phyloP scores from a whole-genome alignment of 2,888 invertebrate species.

The Clanis bilineata region DNA sequence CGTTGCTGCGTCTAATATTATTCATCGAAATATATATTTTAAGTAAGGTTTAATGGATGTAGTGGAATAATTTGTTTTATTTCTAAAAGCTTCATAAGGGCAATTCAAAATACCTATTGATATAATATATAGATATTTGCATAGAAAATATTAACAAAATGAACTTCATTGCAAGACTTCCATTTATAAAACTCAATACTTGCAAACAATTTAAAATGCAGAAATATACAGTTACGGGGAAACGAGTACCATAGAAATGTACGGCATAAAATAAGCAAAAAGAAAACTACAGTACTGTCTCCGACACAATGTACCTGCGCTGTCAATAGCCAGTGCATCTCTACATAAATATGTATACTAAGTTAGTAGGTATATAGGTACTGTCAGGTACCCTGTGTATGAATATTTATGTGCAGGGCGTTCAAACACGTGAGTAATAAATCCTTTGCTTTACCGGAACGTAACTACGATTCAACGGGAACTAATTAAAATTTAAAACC shows the following conservation, averaged over 20 bases:
- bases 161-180: not conserved
- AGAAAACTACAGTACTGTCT: slow-evolving; percentile 1
- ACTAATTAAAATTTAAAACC: slow-evolving; percentile 1
- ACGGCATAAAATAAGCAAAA: slow-evolving; percentile 5
- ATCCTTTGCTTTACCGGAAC: not conserved
- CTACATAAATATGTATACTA: not conserved
- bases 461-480: not conserved
- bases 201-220: not conserved
- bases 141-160: not conserved
- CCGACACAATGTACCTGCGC: not conserved
- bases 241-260: not conserved
- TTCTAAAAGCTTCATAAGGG: no score
- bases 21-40: no score
- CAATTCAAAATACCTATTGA: no score
- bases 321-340: slow-evolving; percentile 13
- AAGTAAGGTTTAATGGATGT: no score
- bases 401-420: not conserved
- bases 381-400: not conserved
- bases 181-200: not conserved
- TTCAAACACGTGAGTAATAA: not conserved
- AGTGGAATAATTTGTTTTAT: no score
- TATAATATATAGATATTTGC: no score
- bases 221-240: not conserved
- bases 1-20: no score
- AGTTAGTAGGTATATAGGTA: not conserved